phyloP scores from a whole-genome alignment of 2,113 vertebrate species.

The Rynchops niger region DNA sequence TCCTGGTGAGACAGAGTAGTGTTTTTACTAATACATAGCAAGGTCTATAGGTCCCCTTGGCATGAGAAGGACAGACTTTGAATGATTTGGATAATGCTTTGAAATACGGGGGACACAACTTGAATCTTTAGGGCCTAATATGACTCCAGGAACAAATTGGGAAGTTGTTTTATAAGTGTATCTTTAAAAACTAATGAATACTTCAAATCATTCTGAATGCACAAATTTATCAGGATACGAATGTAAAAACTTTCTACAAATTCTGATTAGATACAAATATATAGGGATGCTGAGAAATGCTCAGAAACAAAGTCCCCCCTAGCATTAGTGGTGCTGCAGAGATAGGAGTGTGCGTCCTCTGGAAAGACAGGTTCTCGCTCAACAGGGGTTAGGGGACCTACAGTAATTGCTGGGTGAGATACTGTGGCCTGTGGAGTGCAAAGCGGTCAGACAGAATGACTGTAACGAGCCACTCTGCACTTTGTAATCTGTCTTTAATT shows the following conservation, averaged over 20 bases:
- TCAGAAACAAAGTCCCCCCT: background rate
- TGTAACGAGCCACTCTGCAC: background rate
- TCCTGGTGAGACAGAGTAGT: background rate
- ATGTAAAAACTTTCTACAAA: background rate
- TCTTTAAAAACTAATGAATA: background rate
- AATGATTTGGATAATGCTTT: background rate
- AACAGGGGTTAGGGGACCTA: background rate
- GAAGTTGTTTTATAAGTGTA: background rate
- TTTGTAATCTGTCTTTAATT: background rate
- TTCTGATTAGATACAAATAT: background rate
- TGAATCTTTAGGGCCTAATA: background rate
- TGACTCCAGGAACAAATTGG: background rate
- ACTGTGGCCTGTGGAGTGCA: background rate
- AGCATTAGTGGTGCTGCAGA: background rate
- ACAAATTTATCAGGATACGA: background rate
- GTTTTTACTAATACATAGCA: background rate
- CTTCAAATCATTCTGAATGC: background rate
- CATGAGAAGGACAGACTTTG: background rate
- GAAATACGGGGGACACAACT: rapidly evolving
- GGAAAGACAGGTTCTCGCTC: rapidly evolving
- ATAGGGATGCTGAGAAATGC: background rate
- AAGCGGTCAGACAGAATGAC: background rate
- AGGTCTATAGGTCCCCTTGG: background rate
- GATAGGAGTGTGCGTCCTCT: background rate
- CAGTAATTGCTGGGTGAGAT: background rate